Evolutionary conservation across 2,888 invertebrate genomes (phyloP).

Genomic region (Coenonympha arcania): DNA sequence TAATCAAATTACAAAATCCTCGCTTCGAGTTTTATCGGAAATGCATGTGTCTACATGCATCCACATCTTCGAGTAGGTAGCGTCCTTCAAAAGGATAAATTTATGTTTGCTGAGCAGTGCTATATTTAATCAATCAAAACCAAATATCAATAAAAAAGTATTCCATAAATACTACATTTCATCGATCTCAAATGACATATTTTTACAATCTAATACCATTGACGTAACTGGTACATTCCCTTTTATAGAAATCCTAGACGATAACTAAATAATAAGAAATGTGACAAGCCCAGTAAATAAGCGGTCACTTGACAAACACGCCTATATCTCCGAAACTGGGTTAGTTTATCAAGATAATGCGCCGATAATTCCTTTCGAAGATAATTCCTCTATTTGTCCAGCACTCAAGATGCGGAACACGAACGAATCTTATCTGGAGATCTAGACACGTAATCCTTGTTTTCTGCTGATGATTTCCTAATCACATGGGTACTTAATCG

Average conservation of each 20-base stretch:
- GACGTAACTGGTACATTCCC: not conserved
- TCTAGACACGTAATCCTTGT: slow-evolving; percentile 17
- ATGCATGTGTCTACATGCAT: no score
- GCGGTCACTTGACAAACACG: slow-evolving; percentile 20
- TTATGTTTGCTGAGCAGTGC: no score
- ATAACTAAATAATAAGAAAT: slow-evolving; percentile 2
- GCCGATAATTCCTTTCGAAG: slow-evolving; percentile 52
- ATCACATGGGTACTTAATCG: slow-evolving; percentile 7
- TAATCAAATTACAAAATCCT: no score
- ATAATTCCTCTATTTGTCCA: slow-evolving; percentile 52
- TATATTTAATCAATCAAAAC: no score
- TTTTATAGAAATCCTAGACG: slow-evolving; percentile 7
- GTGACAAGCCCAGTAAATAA: slow-evolving; percentile 18
- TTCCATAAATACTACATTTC: no score
- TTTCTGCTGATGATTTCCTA: slow-evolving; percentile 12
- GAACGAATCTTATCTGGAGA: slow-evolving; percentile 27
- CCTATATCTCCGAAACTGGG: slow-evolving; percentile 47
- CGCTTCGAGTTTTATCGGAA: no score
- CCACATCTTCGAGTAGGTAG: no score
- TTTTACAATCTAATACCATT: no score
- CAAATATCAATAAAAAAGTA: no score
- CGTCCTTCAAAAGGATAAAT: no score
- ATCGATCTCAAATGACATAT: no score
- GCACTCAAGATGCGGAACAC: slow-evolving; percentile 45
- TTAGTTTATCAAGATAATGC: slow-evolving; percentile 55